Conservation (phyloP, 2,888 invertebrate genomes). For the Himalopsyche anomala region DNA sequence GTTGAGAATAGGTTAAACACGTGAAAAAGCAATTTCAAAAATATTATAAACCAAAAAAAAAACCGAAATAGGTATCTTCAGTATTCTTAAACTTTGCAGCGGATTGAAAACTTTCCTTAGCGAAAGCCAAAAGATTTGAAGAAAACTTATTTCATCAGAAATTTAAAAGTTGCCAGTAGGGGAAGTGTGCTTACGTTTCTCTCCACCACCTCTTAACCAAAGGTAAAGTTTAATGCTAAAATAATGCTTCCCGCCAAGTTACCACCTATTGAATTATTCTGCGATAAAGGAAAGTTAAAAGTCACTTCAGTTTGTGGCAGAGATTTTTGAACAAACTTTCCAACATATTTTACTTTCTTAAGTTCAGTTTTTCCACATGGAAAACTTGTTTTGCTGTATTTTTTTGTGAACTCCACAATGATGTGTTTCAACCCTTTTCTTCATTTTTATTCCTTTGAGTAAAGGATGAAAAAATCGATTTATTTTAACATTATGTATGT, state of each 20-base stretch:
- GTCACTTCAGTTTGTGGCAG: constrained; percentile 39
- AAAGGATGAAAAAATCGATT: no score
- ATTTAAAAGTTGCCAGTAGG: constrained; percentile 46
- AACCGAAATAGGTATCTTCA: constrained; percentile 28
- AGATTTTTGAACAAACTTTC: constrained; percentile 37
- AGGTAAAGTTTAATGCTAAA: constrained; percentile 44
- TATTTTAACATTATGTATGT: no score
- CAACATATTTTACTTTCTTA: constrained; percentile 29
- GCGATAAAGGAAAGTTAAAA: constrained; percentile 37
- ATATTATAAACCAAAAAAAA: not conserved
- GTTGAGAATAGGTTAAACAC: no score
- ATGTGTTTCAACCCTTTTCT: not conserved
- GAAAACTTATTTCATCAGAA: constrained; percentile 53
- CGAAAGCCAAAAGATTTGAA: constrained; percentile 42
- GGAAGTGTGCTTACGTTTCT: constrained; percentile 21
- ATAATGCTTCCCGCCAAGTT: constrained; percentile 44
- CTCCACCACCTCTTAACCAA: constrained; percentile 22
- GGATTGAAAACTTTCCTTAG: constrained; percentile 27
- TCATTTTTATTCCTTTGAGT: no score
- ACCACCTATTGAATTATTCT: constrained; percentile 45
- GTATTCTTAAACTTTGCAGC: not conserved
- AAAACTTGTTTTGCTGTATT: constrained; percentile 11
- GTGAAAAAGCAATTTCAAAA: no score
- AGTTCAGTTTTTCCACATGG: constrained; percentile 33
- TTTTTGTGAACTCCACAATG: not conserved